Evolutionary conservation across 2,113 vertebrate genomes (phyloP), one percentile per base, ranked within the genome.

Genomic region (Pseudorasbora parva): DNA sequence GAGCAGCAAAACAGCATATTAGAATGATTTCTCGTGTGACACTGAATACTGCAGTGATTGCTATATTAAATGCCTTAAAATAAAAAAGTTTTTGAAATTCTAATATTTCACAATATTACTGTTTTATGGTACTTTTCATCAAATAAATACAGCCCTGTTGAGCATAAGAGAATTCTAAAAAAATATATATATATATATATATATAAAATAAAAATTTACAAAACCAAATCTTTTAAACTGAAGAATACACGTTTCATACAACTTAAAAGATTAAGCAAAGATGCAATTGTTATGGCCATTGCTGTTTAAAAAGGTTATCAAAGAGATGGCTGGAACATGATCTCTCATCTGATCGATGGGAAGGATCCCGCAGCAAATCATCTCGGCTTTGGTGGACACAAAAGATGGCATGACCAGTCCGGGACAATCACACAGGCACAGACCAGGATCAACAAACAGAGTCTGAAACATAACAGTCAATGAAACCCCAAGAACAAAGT

Each of bases 331-430:
- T 47, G 98, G 96, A 6, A 99, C 82, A 0, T 99, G 96, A 89
- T 99, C 98, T 81, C 97, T 95, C 95, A 99, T 97, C 90, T 98
- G 98, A 91, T 99, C 98, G 45, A 99, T 97, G 11, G 97, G 95
- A 54, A 99, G 91, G 90, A 99, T 98, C 84, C 98, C 98, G 78
- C 81, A 95, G 91, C 98, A 99, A 85, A 95, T 96, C 98, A 99
- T 99, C 90, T 99, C 97, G 8, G 98, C 98, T 93, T 99, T 99
- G 73, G 97, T 98, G 19, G 97, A 97, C 87, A 98, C 91, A 8
- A 99, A 99, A 43, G 98, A 98, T 0, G 98, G 98, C 98, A 99
- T 99, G 92, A 98, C 97, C 81, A 99, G 93, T 85, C 98, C 98
- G 0, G 98, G 98, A 74, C 98, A 99, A 93, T 99, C 98, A 85